Evolutionary conservation across 2,113 vertebrate species (phyloP), one percentile per base, ranked within the genome.

Genomic region (Prunella himalayana): DNA sequence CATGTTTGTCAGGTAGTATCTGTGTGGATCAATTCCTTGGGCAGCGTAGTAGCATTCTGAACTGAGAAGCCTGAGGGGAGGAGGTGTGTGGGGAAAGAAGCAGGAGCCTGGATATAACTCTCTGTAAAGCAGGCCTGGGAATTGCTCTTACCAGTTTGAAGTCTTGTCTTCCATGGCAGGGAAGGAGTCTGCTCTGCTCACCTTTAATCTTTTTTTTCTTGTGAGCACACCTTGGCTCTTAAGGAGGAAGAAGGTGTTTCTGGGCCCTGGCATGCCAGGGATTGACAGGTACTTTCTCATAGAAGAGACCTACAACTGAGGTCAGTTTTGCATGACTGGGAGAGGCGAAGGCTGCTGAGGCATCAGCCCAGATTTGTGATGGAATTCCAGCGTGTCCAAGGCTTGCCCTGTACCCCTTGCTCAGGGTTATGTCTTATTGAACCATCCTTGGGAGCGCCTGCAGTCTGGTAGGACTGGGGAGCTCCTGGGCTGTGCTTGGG

Each of bases 241-340:
- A 75, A 92, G 37, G 57, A 56, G 15, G 49, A 90, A 72, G 42
- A 57, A 50, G 33, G 51, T 75, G 60, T 50, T 80, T 80, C 54
- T 66, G 54, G 7, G 20, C 17, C n/a, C 49, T 82, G 57, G 31
- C 37, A 15, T 90, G 53, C 65, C 45, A 30, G 53, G 50, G 44
- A 41, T 47, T 2, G 6, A 47, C 6, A 42, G 56, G 50, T 59
- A 20, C 69, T 64, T 63, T 68, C 35, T 87, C 10, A 19, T 22
- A 61, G 63, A 22, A 39, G 18, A 45, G 25, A 37, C 18, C 31
- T 33, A 6, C 4, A 22, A 6, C 33, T 82, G 44, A 12, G 30
- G 33, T 88, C 57, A 33, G 18, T 31, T 88, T 85, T 86, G 49
- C 0, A 0, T 44, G 56, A 17, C 0, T 0, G 2, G 31, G 65